Evolutionary conservation across 1,140 invertebrate genomes (phyloP), one percentile per base, ranked within the genome.

Genomic region (Caenorhabditis elegans): DNA sequence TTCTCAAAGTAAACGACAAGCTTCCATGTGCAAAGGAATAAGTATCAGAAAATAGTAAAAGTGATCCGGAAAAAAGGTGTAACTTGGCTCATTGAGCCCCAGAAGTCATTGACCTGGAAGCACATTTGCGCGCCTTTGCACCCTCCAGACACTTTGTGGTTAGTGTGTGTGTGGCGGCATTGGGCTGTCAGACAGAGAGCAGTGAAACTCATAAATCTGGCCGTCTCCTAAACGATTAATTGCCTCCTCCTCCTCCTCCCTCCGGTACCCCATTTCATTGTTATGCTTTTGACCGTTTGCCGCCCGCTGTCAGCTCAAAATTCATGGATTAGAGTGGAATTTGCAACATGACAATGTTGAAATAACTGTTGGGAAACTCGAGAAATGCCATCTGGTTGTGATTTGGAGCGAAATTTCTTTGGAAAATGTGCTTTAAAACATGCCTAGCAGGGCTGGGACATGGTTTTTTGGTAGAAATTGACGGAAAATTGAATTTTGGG

Each of bases 161-260:
- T 60, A 24, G 4, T 26, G 19, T 51, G 1, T 51, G 19, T 22
- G 53, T 34, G 51, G 51, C n/a, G 51, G 19, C 51, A 26, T 10
- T 5, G 4, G 15, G 51, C n/a, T 34, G 53, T 34, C 26, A 24
- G 60, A 13, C 34, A 22, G 55, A 65, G 55, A 65, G 31, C 22
- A n/a, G 28, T 19, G 22, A 70, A 70, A 70, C 60, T 70, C 31
- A 70, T 70, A 70, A 70, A 70, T 70, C 60, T 70, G 60, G 10
- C 17, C 26, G 26, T 34, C 53, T 60, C 28, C 34, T 70, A 70
- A 70, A 70, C 60, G 60, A 70, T 70, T 70, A 70, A 70, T 70
- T 70, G 60, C 60, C 60, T 22, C 34, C n/a, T 11, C 15, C 34
- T 26, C 60, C 22, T 60, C 24, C 55, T 34, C 15, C 31, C 15